Conservation (phyloP, 2,797 vertebrate genomes). For the Lycodopsis pacificus region DNA sequence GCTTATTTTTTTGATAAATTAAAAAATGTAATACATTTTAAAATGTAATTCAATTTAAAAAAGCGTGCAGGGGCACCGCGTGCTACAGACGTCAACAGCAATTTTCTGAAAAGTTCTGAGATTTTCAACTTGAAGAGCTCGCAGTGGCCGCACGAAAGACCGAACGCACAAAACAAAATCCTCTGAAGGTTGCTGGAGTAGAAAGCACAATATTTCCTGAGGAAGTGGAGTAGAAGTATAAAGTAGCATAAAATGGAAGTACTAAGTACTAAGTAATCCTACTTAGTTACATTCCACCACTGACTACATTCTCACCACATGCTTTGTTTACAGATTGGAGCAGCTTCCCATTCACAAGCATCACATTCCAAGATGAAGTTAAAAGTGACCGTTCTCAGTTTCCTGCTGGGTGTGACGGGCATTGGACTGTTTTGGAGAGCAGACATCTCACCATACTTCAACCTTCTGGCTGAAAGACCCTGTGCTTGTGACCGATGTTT, state of each 20-base stretch:
- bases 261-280: not conserved
- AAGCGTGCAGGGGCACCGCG: too few relatives aligned
- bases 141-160: too few relatives aligned
- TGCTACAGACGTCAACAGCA: too few relatives aligned
- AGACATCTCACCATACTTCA: accelerated
- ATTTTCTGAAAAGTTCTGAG: too few relatives aligned
- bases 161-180: too few relatives aligned
- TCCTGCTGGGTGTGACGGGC: not conserved
- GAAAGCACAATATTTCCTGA: too few relatives aligned
- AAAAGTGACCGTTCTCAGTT: accelerated
- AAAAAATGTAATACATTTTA: too few relatives aligned
- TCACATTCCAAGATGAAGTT: not conserved
- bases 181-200: not conserved
- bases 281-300: not conserved
- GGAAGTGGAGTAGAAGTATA: too few relatives aligned
- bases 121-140: too few relatives aligned
- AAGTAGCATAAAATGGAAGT: not conserved
- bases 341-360: not conserved
- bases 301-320: not conserved
- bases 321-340: not conserved
- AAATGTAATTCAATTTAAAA: too few relatives aligned
- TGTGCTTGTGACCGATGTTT: conserved; percentile 16
- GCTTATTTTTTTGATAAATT: too few relatives aligned
- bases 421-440: not conserved
- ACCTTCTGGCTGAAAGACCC: accelerated